phyloP scores from a whole-genome alignment of 2,888 invertebrate genomes.

The Melikaiella ostensackeni region DNA sequence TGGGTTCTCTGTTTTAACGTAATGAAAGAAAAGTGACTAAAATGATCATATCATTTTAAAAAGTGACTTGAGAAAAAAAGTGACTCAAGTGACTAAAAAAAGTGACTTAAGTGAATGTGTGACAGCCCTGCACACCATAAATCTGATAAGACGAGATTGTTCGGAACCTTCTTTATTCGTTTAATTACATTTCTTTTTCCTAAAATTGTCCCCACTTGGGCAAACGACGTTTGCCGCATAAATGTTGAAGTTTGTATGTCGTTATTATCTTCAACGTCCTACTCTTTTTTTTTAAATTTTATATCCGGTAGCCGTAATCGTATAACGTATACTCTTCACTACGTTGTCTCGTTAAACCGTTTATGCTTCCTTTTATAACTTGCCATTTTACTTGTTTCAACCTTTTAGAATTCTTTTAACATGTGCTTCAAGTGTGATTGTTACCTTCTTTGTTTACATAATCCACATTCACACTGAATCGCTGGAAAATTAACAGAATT shows the following conservation, averaged over 20 bases:
- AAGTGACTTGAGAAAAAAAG: no score
- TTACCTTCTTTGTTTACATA: background rate
- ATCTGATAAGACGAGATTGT: conserved; percentile 43
- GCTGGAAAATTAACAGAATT: background rate
- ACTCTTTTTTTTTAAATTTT: background rate
- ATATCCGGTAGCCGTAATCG: conserved; percentile 41
- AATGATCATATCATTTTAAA: no score
- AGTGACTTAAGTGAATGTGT: no score
- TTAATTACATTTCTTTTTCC: background rate
- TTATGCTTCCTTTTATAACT: conserved; percentile 47
- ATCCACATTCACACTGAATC: background rate
- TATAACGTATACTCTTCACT: conserved; percentile 20
- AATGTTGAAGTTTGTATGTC: background rate
- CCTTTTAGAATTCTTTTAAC: conserved; percentile 13
- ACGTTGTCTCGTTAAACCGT: conserved; percentile 49
- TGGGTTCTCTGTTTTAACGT: no score
- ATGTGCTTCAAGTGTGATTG: background rate
- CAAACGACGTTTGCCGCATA: background rate
- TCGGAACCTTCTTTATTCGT: background rate
- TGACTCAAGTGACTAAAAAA: no score
- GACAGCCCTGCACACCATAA: background rate
- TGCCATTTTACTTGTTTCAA: conserved; percentile 46
- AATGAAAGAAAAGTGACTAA: no score
- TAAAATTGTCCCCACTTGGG: background rate
- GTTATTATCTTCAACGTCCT: background rate